phyloP scores from a whole-genome alignment of 2,113 vertebrate genomes.

The Muscicapa adusta region DNA sequence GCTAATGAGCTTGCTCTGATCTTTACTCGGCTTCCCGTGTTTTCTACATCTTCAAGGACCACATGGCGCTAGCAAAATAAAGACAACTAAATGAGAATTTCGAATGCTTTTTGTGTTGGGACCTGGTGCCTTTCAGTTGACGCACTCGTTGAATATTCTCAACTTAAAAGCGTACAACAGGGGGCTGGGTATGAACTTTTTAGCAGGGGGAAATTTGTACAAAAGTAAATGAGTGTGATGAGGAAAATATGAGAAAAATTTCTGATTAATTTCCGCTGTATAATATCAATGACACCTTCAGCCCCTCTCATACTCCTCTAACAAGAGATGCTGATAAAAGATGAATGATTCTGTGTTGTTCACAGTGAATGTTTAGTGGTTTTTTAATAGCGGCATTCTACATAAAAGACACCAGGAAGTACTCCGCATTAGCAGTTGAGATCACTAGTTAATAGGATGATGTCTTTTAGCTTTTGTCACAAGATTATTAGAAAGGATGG shows the following conservation, averaged over 20 bases:
- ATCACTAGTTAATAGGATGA: slow-evolving; percentile 99
- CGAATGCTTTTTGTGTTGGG: slow-evolving; percentile 92
- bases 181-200: slow-evolving; percentile 88
- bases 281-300: slow-evolving; percentile 98
- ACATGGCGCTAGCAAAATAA: slow-evolving; percentile 98
- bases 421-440: slow-evolving; percentile 94
- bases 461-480: slow-evolving; percentile 99
- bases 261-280: slow-evolving; percentile 87
- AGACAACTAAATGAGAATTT: slow-evolving; percentile 99
- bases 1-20: slow-evolving; percentile 99
- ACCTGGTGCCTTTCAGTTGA: slow-evolving; percentile 92
- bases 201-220: slow-evolving; percentile 80
- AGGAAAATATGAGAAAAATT: slow-evolving; percentile 89
- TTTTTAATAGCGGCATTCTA: slow-evolving; percentile 88
- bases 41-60: slow-evolving; percentile 99
- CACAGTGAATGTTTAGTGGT: slow-evolving; percentile 89
- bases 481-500: slow-evolving; percentile 98
- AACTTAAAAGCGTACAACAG: slow-evolving; percentile 85
- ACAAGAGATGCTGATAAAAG: slow-evolving; percentile 96
- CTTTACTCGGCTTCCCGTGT: slow-evolving; percentile 97
- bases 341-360: slow-evolving; percentile 87
- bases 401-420: slow-evolving; percentile 95
- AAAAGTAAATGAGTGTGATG: slow-evolving; percentile 86
- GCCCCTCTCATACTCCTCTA: slow-evolving; percentile 83
- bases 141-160: slow-evolving; percentile 88